Evolutionary conservation across 1,140 invertebrate genomes (phyloP).

Genomic region (Acromyrmex heyeri): DNA sequence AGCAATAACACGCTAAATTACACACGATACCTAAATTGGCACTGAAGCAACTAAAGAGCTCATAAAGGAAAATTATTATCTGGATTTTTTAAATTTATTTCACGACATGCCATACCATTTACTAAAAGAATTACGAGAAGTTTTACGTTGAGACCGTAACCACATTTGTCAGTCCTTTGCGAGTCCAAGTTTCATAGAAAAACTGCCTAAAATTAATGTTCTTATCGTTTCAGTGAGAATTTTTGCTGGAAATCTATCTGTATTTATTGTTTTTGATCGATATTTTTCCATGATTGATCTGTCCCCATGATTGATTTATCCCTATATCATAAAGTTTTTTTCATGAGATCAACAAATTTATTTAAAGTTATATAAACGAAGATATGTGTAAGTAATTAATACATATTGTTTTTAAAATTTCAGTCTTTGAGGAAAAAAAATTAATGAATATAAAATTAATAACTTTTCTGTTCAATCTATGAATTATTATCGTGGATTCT

Average conservation of each 20-base stretch:
- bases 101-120: background rate
- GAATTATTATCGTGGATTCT: background rate
- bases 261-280: background rate
- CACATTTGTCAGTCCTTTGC: background rate
- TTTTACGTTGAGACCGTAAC: background rate
- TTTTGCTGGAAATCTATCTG: background rate
- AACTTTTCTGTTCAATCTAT: background rate
- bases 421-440: background rate
- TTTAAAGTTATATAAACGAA: slow-evolving; percentile 3
- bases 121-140: background rate
- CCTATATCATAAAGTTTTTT: background rate
- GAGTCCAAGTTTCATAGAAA: background rate
- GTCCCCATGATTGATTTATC: slow-evolving; percentile 20
- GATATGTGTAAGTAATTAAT: slow-evolving; percentile 5
- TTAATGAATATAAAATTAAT: background rate
- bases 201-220: slow-evolving; percentile 21
- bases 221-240: background rate
- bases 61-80: background rate
- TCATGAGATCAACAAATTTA: slow-evolving; percentile 12
- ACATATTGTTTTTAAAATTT: background rate
- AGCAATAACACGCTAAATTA: slow-evolving; percentile 33
- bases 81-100: slow-evolving; percentile 4
- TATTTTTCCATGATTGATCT: slow-evolving; percentile 20
- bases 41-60: background rate
- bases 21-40: background rate